phyloP scores from a whole-genome alignment of 2,888 invertebrate genomes.

The Tethea ocularis region DNA sequence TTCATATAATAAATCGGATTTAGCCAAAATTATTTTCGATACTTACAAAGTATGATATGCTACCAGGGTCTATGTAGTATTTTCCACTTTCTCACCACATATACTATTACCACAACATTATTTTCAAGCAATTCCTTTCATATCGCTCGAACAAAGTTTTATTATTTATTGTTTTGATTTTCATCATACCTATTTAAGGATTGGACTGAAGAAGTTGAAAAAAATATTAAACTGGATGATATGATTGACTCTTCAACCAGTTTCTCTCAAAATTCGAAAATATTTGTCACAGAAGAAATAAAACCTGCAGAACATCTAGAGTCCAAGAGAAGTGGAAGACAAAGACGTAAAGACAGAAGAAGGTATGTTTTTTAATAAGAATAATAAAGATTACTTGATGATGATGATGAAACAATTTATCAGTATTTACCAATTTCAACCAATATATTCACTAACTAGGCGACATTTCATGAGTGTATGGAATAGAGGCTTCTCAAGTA shows the following conservation, averaged over 20 bases:
- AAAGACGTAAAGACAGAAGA: conserved; percentile 71
- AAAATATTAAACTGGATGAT: conserved; percentile 75
- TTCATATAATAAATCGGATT: no score
- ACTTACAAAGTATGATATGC: no score
- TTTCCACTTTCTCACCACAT: no score
- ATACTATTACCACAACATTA: neutral
- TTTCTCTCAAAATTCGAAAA: conserved; percentile 63
- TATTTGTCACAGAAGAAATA: conserved; percentile 54
- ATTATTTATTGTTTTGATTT: conserved; percentile 10
- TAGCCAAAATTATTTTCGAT: no score
- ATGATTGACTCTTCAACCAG: conserved; percentile 64
- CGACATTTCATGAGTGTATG: no score
- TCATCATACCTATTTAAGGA: conserved; percentile 54
- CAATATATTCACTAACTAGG: no score
- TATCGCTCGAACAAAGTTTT: neutral
- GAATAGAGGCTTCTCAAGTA: no score
- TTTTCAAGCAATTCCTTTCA: neutral
- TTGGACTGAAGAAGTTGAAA: conserved; percentile 81
- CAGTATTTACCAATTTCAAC: no score
- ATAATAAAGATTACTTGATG: neutral
- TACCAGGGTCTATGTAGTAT: no score
- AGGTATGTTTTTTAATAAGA: conserved; percentile 57
- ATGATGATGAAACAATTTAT: no score
- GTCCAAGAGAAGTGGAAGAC: conserved; percentile 63
- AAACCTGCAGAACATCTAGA: conserved; percentile 59